These are phyloP conservation scores for Calliopsis andreniformis DNA, from an alignment of 1,140 invertebrate species.

Conservation along the genomic window DNA sequence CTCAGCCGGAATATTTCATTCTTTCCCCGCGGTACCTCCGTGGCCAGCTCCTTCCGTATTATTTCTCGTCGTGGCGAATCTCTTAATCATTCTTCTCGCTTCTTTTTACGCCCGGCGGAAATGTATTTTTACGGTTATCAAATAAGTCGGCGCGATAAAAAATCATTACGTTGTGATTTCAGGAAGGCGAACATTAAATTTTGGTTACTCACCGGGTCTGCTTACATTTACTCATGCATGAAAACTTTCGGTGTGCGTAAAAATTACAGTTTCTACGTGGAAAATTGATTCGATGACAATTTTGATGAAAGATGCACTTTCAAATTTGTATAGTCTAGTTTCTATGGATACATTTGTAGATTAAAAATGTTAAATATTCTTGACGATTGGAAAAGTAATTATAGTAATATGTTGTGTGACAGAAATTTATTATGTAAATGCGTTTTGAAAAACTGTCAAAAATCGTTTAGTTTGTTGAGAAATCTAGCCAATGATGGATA, in stretches of 20 bases:
- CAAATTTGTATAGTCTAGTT: no score
- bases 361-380: not conserved
- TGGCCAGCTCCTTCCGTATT: constrained; percentile 28
- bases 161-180: constrained; percentile 9
- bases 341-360: no score
- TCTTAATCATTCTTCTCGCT: constrained; percentile 23
- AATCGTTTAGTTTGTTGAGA: constrained; percentile 34
- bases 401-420: no score
- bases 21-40: constrained; percentile 6
- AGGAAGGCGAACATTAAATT: not conserved
- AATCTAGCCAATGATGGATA: constrained; percentile 37
- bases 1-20: constrained; percentile 23
- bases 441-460: not conserved
- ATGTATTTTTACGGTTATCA: constrained; percentile 22
- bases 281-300: no score
- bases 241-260: no score
- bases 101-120: constrained; percentile 20
- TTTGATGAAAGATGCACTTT: no score
- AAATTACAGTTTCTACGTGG: no score
- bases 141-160: constrained; percentile 3
- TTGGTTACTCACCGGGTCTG: no score
- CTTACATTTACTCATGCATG: no score
- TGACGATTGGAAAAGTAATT: no score
- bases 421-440: no score
- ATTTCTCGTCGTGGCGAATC: constrained; percentile 37